Evolutionary conservation across 2,888 invertebrate species (phyloP).

Genomic region (Patella depressa): DNA sequence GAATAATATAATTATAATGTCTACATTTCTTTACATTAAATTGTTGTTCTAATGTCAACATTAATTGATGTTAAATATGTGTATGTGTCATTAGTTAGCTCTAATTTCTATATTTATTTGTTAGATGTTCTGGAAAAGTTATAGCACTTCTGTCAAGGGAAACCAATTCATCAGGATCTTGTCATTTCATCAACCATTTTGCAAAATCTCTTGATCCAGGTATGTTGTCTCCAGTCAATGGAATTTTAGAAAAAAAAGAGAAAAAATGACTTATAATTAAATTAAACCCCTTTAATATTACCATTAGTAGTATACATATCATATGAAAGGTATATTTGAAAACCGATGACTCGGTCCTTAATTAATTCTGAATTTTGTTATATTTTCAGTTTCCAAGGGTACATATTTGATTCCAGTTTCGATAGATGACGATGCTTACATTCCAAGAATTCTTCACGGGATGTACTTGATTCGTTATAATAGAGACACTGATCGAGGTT

Average conservation of each 20-base stretch:
- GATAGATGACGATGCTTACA: background rate
- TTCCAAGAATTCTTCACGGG: constrained; percentile 15
- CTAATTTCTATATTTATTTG: no score
- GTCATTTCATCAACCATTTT: background rate
- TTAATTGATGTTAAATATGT: no score
- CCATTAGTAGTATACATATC: no score
- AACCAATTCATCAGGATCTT: background rate
- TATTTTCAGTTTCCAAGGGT: background rate
- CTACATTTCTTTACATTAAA: no score
- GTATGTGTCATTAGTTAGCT: no score
- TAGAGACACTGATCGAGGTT: constrained; percentile 16
- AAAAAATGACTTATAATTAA: no score
- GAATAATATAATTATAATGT: no score
- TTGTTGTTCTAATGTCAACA: no score
- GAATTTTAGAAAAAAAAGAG: no score
- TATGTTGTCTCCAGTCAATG: background rate
- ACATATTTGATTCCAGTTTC: background rate
- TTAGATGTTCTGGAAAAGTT: background rate
- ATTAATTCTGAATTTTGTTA: background rate
- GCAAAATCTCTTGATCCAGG: constrained; percentile 2
- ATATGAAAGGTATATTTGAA: no score
- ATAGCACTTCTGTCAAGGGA: background rate
- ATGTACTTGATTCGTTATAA: constrained; percentile 11
- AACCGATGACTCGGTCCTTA: no score
- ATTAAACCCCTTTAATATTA: no score